Evolutionary conservation across 2,113 vertebrate species (phyloP).

Genomic region (Nestor notabilis): DNA sequence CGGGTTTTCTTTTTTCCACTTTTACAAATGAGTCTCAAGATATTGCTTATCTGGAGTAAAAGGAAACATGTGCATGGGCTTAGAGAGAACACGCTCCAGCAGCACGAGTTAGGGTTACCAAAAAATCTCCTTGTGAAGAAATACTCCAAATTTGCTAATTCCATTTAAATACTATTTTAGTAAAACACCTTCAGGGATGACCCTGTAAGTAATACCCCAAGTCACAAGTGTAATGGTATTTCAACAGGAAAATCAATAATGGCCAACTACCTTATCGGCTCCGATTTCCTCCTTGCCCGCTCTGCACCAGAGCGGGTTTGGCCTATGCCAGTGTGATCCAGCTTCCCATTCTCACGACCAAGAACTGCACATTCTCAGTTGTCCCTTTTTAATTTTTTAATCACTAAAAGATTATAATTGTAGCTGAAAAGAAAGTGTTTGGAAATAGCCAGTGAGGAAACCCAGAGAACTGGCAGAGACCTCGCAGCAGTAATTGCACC

Average conservation of each 20-base stretch:
- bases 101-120: neutral
- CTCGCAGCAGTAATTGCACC: neutral
- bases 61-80: fast-evolving
- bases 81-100: neutral
- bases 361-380: neutral
- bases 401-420: neutral
- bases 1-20: neutral
- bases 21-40: neutral
- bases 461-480: neutral
- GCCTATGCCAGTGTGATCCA: neutral
- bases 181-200: neutral
- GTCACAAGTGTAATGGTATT: neutral
- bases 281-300: neutral
- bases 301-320: neutral
- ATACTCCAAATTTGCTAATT: neutral
- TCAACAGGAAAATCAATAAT: neutral
- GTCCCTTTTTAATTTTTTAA: neutral
- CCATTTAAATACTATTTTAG: neutral
- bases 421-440: neutral
- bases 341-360: neutral
- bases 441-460: neutral
- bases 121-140: neutral
- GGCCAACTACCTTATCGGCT: neutral
- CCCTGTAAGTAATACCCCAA: neutral
- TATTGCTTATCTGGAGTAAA: neutral